These are phyloP conservation scores for Thaumetopoea pityocampa DNA, from an alignment of 1,140 invertebrate genomes.

Conservation along the genomic window DNA sequence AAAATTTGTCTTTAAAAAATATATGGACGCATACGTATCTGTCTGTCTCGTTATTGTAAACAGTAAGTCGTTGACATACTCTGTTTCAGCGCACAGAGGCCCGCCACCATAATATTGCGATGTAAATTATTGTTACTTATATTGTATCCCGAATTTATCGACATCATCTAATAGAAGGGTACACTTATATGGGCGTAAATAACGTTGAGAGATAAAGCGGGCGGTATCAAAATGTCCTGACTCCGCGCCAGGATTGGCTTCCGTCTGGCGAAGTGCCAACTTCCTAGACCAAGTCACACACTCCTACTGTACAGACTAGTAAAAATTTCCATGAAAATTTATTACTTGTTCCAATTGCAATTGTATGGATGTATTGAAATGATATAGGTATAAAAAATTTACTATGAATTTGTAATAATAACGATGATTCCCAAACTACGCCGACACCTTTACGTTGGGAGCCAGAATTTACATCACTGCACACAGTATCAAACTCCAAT, in stretches of 20 bases:
- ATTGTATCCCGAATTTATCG: conserved; percentile 14
- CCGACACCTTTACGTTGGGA: no score
- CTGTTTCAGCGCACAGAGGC: not conserved
- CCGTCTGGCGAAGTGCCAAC: conserved; percentile 53
- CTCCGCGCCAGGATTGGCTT: conserved; percentile 54
- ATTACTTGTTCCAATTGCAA: no score
- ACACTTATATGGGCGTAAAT: conserved; percentile 28
- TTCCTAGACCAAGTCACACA: conserved; percentile 21
- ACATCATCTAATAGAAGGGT: conserved; percentile 32
- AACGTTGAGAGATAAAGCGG: conserved; percentile 37
- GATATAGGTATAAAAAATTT: no score
- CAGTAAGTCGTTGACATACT: no score
- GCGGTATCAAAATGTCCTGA: conserved; percentile 53
- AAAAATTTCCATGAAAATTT: conserved; percentile 20
- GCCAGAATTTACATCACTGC: no score
- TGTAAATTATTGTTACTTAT: conserved; percentile 13
- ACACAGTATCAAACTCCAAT: no score
- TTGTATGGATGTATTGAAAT: no score
- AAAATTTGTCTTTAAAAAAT: no score
- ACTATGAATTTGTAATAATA: no score
- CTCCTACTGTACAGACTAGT: conserved; percentile 16
- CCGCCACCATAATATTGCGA: not conserved
- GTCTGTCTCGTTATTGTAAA: no score
- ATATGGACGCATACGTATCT: no score
- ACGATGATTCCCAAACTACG: no score